A percentile compares a stretch with the other conserved stretches of the same genome.
Conservation (phyloP, 2,797 vertebrate species). For the Schizothorax lantsangensis region DNA sequence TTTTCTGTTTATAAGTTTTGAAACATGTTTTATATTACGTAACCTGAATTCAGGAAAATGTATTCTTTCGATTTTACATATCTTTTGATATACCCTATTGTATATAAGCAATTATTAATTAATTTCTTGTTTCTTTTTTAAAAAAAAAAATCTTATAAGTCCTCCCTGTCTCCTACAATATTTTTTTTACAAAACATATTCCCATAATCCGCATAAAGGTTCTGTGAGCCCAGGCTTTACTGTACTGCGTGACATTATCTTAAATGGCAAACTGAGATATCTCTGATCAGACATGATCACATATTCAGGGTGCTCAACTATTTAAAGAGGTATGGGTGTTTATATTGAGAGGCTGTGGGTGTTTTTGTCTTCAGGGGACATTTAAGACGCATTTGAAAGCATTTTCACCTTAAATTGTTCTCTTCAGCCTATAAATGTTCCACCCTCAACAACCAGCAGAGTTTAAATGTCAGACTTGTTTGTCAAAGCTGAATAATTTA, state of each 20-base stretch:
- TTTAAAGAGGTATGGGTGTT: neutral
- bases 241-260: conserved; percentile 9
- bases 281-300: neutral
- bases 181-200: neutral
- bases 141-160: too few species aligned
- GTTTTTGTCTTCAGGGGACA: conserved; percentile 13
- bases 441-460: conserved; percentile 64
- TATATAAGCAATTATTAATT: neutral
- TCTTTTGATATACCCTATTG: neutral
- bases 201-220: neutral
- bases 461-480: conserved; percentile 81
- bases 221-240: neutral
- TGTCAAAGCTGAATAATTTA: conserved; percentile 81
- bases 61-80: neutral
- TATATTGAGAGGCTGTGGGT: neutral
- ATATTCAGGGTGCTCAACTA: neutral
- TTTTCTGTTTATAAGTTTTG: neutral
- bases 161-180: neutral
- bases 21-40: neutral
- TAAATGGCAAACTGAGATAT: conserved; percentile 2
- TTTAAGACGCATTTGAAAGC: conserved; percentile 8
- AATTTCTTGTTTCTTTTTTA: neutral
- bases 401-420: conserved; percentile 34
- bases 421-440: conserved; percentile 33
- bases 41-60: neutral